phyloP scores from a whole-genome alignment of 2,888 invertebrate genomes.

The Meghimatium bilineatum region DNA sequence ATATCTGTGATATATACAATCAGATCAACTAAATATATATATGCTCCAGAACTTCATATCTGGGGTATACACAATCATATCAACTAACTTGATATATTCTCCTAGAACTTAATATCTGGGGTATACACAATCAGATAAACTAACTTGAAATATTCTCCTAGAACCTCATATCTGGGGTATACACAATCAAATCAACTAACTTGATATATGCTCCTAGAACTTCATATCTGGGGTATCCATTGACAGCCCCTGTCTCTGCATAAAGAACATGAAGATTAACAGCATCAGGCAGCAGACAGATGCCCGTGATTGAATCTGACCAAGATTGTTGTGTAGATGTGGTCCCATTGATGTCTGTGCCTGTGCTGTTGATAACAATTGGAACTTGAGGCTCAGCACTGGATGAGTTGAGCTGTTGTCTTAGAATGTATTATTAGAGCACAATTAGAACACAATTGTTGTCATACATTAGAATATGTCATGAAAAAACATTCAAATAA shows the following conservation, averaged over 20 bases:
- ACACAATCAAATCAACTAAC: conserved; percentile 58
- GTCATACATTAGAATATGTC: not conserved
- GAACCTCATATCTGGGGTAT: conserved; percentile 68
- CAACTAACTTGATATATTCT: too few relatives aligned
- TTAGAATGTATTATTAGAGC: not conserved
- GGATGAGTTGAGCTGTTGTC: conserved; percentile 1
- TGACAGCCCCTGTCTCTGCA: conserved; percentile 64
- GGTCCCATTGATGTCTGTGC: not conserved
- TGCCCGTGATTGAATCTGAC: conserved; percentile 39
- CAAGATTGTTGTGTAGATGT: conserved; percentile 10
- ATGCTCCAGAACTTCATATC: too few relatives aligned
- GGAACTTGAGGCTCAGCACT: not conserved
- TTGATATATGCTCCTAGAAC: conserved; percentile 70
- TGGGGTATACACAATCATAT: too few relatives aligned
- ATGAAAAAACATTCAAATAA: too few relatives aligned
- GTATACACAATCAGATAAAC: too few relatives aligned
- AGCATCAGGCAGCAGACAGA: conserved; percentile 35
- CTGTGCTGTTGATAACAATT: not conserved
- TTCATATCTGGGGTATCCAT: conserved; percentile 64
- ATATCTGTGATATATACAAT: too few relatives aligned
- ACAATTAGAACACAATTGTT: not conserved
- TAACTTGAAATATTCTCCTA: conserved; percentile 72
- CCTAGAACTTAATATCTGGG: too few relatives aligned
- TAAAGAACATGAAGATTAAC: conserved; percentile 70
- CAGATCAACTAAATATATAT: too few relatives aligned